Evolutionary conservation across 1,140 invertebrate genomes (phyloP).

Genomic region (Mylabris phalerata): DNA sequence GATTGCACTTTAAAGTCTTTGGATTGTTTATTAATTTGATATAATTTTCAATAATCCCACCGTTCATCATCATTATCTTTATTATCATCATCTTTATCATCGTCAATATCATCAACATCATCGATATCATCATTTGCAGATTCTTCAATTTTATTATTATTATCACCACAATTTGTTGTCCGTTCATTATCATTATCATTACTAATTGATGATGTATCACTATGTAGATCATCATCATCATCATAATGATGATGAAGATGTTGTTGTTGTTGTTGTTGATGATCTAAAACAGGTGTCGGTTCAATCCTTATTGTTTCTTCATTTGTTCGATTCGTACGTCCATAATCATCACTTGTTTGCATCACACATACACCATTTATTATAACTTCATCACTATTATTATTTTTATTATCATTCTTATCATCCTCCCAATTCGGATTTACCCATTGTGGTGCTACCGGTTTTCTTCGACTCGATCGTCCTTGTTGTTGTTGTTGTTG

Average conservation of each 20-base stretch:
- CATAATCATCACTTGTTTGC: conserved; percentile 64
- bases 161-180: conserved; percentile 9
- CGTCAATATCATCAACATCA: conserved; percentile 18
- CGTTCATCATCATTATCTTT: conserved; percentile 41
- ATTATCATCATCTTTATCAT: conserved; percentile 25
- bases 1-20: conserved; percentile 34
- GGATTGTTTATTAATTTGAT: conserved; percentile 7
- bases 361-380: conserved; percentile 90
- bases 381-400: conserved; percentile 66
- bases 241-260: no score
- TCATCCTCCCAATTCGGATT: conserved; percentile 85
- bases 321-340: conserved; percentile 46
- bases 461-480: conserved; percentile 70
- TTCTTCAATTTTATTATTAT: conserved; percentile 37
- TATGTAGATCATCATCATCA: conserved; percentile 47
- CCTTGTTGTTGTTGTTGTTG: conserved; percentile 44
- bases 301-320: conserved; percentile 66
- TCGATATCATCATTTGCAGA: conserved; percentile 14
- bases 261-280: conserved; percentile 26
- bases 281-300: conserved; percentile 57
- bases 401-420: conserved; percentile 46
- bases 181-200: conserved; percentile 38
- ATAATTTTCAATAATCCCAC: conserved; percentile 40
- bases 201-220: conserved; percentile 48
- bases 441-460: conserved; percentile 93